Evolutionary conservation across 2,113 vertebrate species (phyloP), one percentile per base, ranked within the genome.

Genomic region (Austrofundulus limnaeus): DNA sequence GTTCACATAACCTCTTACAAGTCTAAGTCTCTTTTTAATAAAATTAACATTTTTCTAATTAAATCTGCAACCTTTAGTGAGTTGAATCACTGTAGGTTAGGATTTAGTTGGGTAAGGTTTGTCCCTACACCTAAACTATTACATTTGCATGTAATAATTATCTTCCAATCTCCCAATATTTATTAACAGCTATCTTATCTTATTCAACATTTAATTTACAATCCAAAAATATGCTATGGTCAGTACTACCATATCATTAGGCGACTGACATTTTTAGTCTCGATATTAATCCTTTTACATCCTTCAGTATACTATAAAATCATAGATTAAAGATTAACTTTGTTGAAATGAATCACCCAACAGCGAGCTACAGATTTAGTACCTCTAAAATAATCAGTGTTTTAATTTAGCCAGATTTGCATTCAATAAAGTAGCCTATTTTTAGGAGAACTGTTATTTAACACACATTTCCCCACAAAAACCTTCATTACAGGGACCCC

Each of bases 291-390:
- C 8, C 11, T 20, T 7, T 21, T 47, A 47, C 45, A 19, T 47
- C 45, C 45, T 47, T 47, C 45, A 47, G 45, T 47, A 47, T 47
- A 21, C 19, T 47, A 47, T 47, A 47, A 21, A 47, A 21, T n/a
- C 6, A 47, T 47, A 47, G 45, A 47, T 47, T 47, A 47, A 47
- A 47, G 45, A 47, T 47, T 47, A 47, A 47, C 45, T 47, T 47
- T 21, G 10, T 47, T 47, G 11, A 47, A 47, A 47, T 47, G 6
- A 47, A 20, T 47, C 45, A 47, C 4, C 11, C 45, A 47, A 47
- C 45, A 47, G 45, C 45, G 5, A 47, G 46, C 19, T 48, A 48
- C 46, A 48, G 46, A 48, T 48, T 11, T 48, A 48, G n/a, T 20
- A 48, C n/a, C 11, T 48, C 46, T 48, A 48, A 48, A 21, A 48